Percentiles rank a stretch among this genome's conserved stretches.
These are phyloP conservation scores for Eucera pruinosa DNA, from an alignment of 2,888 invertebrate genomes.

Conservation along the genomic window DNA sequence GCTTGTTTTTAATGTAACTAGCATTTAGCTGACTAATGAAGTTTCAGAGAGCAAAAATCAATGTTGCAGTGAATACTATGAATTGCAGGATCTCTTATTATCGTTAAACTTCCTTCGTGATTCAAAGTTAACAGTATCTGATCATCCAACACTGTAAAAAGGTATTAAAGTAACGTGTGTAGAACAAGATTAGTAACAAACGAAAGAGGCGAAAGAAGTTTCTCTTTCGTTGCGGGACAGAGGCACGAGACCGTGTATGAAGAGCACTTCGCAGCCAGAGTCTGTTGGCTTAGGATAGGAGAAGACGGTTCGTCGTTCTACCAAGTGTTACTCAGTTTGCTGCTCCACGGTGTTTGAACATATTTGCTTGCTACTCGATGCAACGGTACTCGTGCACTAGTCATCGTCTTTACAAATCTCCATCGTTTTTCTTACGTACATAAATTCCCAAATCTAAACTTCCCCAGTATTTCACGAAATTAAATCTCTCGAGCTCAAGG, in stretches of 20 bases:
- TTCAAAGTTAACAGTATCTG: neutral
- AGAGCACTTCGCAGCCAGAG: conserved; percentile 65
- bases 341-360: conserved; percentile 74
- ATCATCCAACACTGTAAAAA: too few species aligned
- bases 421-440: too few species aligned
- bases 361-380: conserved; percentile 74
- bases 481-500: conserved; percentile 7
- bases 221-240: conserved; percentile 34
- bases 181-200: neutral
- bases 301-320: conserved; percentile 54
- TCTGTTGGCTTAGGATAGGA: conserved; percentile 67
- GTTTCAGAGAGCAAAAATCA: too few species aligned
- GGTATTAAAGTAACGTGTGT: too few species aligned
- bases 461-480: conserved; percentile 17
- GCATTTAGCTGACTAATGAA: too few species aligned
- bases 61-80: too few species aligned
- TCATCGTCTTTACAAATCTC: conserved; percentile 25
- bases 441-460: neutral
- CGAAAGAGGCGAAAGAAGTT: conserved; percentile 45
- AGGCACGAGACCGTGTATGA: conserved; percentile 66
- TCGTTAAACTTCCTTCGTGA: too few species aligned
- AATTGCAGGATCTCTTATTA: too few species aligned
- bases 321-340: conserved; percentile 65
- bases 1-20: too few species aligned
- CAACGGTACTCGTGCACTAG: conserved; percentile 40